These are phyloP conservation scores for Prietella phreatophila DNA, from an alignment of 2,113 vertebrate genomes.

Conservation along the genomic window DNA sequence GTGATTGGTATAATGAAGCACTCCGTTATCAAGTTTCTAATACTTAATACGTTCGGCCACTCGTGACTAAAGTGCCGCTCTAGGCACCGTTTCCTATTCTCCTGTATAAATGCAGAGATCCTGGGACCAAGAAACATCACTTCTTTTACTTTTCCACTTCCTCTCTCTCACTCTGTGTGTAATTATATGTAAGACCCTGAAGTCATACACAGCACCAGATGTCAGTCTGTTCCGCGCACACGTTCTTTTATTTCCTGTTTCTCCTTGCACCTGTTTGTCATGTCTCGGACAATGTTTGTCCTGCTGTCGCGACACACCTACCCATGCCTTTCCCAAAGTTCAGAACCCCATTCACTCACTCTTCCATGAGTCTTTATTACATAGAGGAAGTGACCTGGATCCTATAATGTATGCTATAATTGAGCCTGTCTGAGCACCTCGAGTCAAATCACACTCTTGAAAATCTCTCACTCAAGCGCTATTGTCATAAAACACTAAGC, in stretches of 20 bases:
- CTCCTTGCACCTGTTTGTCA: constrained; percentile 30
- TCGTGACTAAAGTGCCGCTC: background rate
- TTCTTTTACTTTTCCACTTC: background rate
- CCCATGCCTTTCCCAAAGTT: background rate
- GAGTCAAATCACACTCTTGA: constrained; percentile 14
- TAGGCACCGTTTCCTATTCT: background rate
- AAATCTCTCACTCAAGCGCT: constrained; percentile 2
- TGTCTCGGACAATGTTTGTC: background rate
- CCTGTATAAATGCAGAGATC: background rate
- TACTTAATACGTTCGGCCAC: background rate
- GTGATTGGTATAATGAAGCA: background rate
- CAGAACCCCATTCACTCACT: background rate
- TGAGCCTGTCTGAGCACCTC: background rate
- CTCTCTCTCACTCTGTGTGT: background rate
- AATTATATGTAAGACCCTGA: constrained; percentile 14
- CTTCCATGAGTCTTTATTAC: background rate
- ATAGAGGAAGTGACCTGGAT: background rate
- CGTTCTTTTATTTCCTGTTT: background rate
- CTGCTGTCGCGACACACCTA: background rate
- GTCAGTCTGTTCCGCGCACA: background rate
- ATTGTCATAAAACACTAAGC: constrained; percentile 9
- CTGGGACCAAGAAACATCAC: background rate
- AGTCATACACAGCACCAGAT: background rate
- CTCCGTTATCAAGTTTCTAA: constrained; percentile 10
- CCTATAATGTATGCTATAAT: background rate